Conservation (phyloP, 2,113 vertebrate genomes). For the Callocephalon fimbriatum region DNA sequence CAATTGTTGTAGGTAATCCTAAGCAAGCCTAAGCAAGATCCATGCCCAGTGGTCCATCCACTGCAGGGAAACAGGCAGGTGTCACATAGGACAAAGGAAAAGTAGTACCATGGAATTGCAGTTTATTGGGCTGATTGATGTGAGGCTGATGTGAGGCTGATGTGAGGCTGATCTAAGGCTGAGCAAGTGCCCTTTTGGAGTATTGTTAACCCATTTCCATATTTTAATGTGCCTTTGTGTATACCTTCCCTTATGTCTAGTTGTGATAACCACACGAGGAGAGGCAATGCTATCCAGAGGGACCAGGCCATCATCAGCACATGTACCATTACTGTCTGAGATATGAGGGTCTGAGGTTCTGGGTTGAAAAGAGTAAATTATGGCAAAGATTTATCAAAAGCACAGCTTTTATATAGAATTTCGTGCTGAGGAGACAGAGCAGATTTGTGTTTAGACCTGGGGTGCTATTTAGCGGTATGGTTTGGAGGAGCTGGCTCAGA, state of each 20-base stretch:
- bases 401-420: not conserved
- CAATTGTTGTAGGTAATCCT: not conserved
- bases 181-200: not conserved
- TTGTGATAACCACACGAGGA: not conserved
- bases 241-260: not conserved
- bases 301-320: fast-evolving
- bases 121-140: not conserved
- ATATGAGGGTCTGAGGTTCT: fast-evolving
- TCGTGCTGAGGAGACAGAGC: not conserved
- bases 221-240: not conserved
- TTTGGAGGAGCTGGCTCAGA: not conserved
- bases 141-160: not conserved
- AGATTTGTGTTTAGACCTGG: not conserved
- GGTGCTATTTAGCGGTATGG: not conserved
- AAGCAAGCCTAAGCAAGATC: not conserved
- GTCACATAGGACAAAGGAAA: fast-evolving
- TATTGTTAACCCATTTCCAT: not conserved
- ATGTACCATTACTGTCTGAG: fast-evolving
- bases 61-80: not conserved
- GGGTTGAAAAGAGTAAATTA: not conserved
- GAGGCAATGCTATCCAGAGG: not conserved
- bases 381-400: not conserved
- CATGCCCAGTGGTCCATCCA: fast-evolving
- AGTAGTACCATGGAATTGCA: not conserved
- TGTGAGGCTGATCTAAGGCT: not conserved